phyloP scores from a whole-genome alignment of 2,888 invertebrate genomes.

The Diloba caeruleocephala region DNA sequence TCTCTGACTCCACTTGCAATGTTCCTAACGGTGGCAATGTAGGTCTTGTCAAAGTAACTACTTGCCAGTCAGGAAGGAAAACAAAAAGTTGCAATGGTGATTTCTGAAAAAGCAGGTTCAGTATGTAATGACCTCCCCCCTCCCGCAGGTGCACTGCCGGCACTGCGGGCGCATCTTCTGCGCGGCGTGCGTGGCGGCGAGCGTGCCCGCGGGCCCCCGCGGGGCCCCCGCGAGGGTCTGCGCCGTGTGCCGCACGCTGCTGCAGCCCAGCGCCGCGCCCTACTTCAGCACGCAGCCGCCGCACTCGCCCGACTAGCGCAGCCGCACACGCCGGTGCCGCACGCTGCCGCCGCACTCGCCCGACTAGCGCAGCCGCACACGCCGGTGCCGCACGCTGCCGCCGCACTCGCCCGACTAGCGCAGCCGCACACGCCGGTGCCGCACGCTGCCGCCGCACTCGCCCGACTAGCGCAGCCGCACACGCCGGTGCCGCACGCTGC shows the following conservation, averaged over 20 bases:
- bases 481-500: constrained; percentile 96
- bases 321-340: constrained; percentile 82
- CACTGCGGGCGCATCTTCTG: constrained; percentile 99
- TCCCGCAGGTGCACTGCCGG: constrained; percentile 93
- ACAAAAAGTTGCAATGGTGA: too few relatives aligned
- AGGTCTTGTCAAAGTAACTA: too few relatives aligned
- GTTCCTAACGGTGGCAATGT: too few relatives aligned
- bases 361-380: background rate
- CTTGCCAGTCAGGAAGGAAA: too few relatives aligned
- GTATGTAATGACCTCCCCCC: too few relatives aligned
- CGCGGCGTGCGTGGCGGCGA: constrained; percentile 93
- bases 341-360: constrained; percentile 84
- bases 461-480: constrained; percentile 90
- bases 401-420: constrained; percentile 97
- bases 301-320: constrained; percentile 87
- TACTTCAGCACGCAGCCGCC: constrained; percentile 96
- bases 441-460: constrained; percentile 90
- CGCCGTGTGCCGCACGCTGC: constrained; percentile 98
- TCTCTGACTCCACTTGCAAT: too few relatives aligned
- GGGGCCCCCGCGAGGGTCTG: constrained; percentile 96
- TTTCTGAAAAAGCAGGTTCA: too few relatives aligned
- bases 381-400: constrained; percentile 97
- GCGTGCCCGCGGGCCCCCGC: constrained; percentile 95
- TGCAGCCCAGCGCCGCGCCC: constrained; percentile 96
- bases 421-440: too few relatives aligned